Evolutionary conservation across 2,888 invertebrate genomes (phyloP), one percentile per base, ranked within the genome.

Genomic region (Rotaria macrura): DNA sequence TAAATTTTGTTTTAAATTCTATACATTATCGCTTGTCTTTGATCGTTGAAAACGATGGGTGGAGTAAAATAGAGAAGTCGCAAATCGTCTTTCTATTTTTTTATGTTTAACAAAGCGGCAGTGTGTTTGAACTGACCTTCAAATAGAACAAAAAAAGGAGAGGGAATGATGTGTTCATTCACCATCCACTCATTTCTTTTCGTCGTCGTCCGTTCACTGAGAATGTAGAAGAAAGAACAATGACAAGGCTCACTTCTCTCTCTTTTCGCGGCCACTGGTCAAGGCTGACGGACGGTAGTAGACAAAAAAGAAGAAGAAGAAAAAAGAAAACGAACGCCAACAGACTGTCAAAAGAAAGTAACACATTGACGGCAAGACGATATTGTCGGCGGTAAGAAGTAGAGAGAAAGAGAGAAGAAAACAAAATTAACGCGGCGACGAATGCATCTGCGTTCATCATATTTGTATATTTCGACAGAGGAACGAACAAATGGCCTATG

Each of bases 91-190:
- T 54, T 54, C 25, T 54, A 25, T 25, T 34, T 65, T 65, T 65
- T 65, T 65, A 29, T 65, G 65, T 65, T 65, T 65, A 34, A 34
- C 34, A 65, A 65, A 65, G 65, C 65, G 65, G 65, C 65, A 65
- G 65, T 65, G 65, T 65, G 65, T 65, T 65, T 65, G 65, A 65
- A 65, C 65, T 65, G 65, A 65, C 65, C 65, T 65, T 65, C 65
- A 65, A 65, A 65, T 65, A 65, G 65, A 65, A 65, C 65, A 65
- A 65, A 65, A n/a, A 65, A 65, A 65, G 65, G 38, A 34, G 34
- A 65, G 65, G 65, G 65, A 65, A 65, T 65, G 65, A 65, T 65
- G 65, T 65, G 65, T 65, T 65, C 65, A 65, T 65, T 65, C 65
- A 65, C 65, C 65, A 65, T 65, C 34, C 65, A 65, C 65, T 65